A percentile compares a stretch with the other conserved stretches of the same genome.
Conservation (phyloP, 53 echinoderm and acorn worm genomes). For the Arbacia lixula region DNA sequence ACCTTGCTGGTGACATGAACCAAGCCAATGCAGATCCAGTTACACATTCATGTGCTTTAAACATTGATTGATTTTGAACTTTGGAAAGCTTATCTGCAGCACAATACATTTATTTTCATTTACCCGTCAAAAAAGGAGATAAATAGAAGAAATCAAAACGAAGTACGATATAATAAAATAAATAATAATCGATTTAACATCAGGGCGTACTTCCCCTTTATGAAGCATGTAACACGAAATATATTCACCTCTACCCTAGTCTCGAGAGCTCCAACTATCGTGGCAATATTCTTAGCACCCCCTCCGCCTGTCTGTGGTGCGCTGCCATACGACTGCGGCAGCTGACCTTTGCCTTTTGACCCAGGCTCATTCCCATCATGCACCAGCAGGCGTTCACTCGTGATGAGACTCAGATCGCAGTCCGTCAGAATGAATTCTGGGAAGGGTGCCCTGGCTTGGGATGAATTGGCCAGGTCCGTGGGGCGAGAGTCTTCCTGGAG, state of each 20-base stretch:
- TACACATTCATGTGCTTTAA: not conserved
- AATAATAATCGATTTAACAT: no score
- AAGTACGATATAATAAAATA: no score
- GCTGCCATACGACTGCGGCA: not conserved
- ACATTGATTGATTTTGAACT: not conserved
- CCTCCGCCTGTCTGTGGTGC: not conserved
- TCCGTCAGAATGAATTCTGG: conserved; percentile 35
- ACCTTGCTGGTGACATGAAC: conserved; percentile 14
- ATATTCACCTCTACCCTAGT: conserved; percentile 14
- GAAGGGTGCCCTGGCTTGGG: not conserved
- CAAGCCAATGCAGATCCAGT: not conserved
- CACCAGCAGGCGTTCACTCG: not conserved
- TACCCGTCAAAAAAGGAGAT: no score
- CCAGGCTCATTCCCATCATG: conserved; percentile 27
- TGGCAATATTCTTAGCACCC: not conserved
- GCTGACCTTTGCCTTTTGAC: no score
- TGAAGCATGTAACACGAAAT: not conserved
- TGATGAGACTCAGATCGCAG: conserved; percentile 17
- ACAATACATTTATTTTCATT: no score
- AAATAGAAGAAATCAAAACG: no score
- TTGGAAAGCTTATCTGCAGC: no score
- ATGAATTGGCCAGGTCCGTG: no score
- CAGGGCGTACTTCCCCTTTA: not conserved
- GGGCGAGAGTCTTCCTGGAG: no score
- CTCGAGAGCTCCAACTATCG: conserved; percentile 16